phyloP scores from a whole-genome alignment of 2,113 vertebrate species.

The Rhagologus leucostigma region DNA sequence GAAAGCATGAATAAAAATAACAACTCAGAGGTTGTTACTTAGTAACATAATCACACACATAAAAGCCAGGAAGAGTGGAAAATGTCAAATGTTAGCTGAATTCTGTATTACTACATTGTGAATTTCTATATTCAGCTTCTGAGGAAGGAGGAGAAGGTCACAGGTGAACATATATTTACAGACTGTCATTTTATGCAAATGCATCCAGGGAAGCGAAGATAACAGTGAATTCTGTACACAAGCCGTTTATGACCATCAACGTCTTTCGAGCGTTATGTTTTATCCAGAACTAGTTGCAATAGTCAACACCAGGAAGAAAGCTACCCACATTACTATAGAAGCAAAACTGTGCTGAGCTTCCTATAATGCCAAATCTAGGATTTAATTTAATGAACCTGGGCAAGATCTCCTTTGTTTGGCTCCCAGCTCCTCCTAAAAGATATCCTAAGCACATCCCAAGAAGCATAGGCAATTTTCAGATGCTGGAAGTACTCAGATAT shows the following conservation, averaged over 20 bases:
- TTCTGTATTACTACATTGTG: background rate
- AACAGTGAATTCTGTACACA: background rate
- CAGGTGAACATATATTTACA: background rate
- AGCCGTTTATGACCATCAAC: background rate
- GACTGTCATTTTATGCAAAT: background rate
- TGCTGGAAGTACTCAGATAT: background rate
- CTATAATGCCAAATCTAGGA: background rate
- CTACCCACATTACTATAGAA: background rate
- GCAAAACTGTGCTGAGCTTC: background rate
- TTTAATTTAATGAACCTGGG: background rate
- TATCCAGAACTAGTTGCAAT: background rate
- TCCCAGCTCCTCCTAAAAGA: background rate
- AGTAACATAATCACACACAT: background rate
- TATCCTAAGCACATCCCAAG: background rate
- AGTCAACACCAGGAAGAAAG: background rate
- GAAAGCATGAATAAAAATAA: background rate
- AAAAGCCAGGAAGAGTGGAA: background rate
- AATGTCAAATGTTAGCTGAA: background rate
- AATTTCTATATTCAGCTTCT: background rate
- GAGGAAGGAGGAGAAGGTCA: background rate
- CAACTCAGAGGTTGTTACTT: background rate
- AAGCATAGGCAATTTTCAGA: background rate
- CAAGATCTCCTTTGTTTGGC: background rate
- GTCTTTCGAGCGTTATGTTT: background rate
- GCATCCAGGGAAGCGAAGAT: background rate